phyloP scores from a whole-genome alignment of 1,140 invertebrate species.

The Agrypnia vestita region DNA sequence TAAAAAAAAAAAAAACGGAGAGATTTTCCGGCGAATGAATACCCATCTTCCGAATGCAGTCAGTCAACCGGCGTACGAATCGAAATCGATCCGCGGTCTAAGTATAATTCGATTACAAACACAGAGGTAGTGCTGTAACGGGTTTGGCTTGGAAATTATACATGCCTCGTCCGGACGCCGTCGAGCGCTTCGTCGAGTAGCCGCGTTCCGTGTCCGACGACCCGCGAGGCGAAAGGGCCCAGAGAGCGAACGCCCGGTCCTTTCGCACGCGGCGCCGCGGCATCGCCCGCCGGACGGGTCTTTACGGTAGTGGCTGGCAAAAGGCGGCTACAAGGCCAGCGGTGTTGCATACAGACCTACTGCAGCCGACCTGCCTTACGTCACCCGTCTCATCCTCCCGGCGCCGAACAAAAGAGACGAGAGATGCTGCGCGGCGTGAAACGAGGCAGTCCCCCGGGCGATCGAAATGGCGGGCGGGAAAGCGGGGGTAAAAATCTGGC shows the following conservation, averaged over 20 bases:
- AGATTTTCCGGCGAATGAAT: neutral
- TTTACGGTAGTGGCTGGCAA: conserved; percentile 29
- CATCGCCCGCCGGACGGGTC: neutral
- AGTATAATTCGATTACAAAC: conserved; percentile 26
- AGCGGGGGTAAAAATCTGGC: conserved; percentile 27
- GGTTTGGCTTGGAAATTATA: conserved; percentile 32
- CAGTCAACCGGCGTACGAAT: neutral
- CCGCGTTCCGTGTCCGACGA: neutral
- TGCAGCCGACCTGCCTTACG: conserved; percentile 40
- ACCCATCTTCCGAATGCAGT: neutral
- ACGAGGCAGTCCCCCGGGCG: conserved; percentile 2
- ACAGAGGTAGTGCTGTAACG: conserved; percentile 15
- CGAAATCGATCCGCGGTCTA: conserved; percentile 17
- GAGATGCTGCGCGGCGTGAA: conserved; percentile 16
- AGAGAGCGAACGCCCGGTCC: neutral
- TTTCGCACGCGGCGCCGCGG: neutral
- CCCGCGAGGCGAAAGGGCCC: neutral
- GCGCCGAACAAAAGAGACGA: neutral
- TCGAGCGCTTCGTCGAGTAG: neutral
- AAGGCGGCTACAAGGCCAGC: conserved; percentile 40
- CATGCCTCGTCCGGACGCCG: neutral
- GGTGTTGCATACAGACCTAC: conserved; percentile 39
- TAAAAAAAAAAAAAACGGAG: no score
- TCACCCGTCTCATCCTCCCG: conserved; percentile 15
- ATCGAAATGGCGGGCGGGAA: conserved; percentile 34